phyloP scores from a whole-genome alignment of 2,113 vertebrate species.

The Callorhinus ursinus region DNA sequence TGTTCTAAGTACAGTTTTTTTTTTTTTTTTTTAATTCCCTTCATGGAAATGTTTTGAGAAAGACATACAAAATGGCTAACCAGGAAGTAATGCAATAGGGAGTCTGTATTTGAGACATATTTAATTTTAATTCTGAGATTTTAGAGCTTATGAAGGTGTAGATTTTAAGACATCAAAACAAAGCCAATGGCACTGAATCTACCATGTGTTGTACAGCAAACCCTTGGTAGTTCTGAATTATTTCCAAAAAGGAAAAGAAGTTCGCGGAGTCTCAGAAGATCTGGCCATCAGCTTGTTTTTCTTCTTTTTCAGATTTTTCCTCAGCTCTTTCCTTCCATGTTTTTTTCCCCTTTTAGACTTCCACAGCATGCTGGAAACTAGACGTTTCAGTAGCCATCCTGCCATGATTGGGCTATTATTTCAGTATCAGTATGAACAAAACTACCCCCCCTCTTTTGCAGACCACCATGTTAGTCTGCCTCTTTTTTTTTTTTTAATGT shows the following conservation, averaged over 20 bases:
- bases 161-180: conserved; percentile 40
- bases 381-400: not conserved
- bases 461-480: not conserved
- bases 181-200: not conserved
- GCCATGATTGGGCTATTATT: not conserved
- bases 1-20: not conserved
- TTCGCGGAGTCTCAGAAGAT: fast-evolving
- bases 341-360: not conserved
- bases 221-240: not conserved
- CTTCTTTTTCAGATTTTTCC: not conserved
- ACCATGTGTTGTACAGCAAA: not conserved
- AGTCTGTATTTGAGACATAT: not conserved
- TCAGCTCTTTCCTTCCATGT: not conserved
- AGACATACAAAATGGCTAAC: conserved; percentile 8
- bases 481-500: not conserved
- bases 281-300: not conserved
- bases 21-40: not conserved
- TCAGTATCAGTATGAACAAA: not conserved
- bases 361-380: not conserved
- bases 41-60: not conserved
- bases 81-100: not conserved
- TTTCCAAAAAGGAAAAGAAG: not conserved
- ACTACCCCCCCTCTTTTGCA: not conserved
- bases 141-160: not conserved
- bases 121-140: conserved; percentile 15